Evolutionary conservation across 2,888 invertebrate species (phyloP).

Genomic region (Mylabris sibirica): DNA sequence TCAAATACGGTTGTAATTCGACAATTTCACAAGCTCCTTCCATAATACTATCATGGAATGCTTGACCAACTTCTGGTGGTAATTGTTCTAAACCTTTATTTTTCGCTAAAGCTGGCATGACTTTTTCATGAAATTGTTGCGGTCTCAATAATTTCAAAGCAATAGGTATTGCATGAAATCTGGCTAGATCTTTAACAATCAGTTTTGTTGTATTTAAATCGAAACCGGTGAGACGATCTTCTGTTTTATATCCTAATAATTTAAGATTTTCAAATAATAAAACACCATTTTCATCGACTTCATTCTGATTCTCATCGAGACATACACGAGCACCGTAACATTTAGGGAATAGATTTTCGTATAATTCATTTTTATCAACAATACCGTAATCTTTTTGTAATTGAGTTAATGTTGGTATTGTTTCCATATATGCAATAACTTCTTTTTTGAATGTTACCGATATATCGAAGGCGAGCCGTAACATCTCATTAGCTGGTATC

Average conservation of each 20-base stretch:
- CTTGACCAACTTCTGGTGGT: conserved; percentile 50
- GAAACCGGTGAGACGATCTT: conserved; percentile 63
- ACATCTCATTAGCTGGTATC: conserved; percentile 65
- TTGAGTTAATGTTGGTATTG: conserved; percentile 62
- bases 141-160: conserved; percentile 64
- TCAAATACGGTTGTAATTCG: conserved; percentile 47
- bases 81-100: conserved; percentile 54
- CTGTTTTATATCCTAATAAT: conserved; percentile 62
- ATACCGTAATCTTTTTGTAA: conserved; percentile 63
- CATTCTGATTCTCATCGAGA: conserved; percentile 53
- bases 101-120: conserved; percentile 57
- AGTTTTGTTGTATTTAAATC: conserved; percentile 63
- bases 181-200: conserved; percentile 63
- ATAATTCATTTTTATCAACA: conserved; percentile 49
- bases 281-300: conserved; percentile 66
- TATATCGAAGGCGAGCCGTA: conserved; percentile 65
- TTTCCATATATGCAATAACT: conserved; percentile 64
- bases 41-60: conserved; percentile 53
- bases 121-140: conserved; percentile 58
- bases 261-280: conserved; percentile 68
- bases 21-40: conserved; percentile 47
- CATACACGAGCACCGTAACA: conserved; percentile 66
- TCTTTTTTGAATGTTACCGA: conserved; percentile 67
- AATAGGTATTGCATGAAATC: conserved; percentile 67
- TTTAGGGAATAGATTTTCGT: conserved; percentile 58